Conservation (phyloP, 2,113 vertebrate genomes). For the Ptyas mucosa region DNA sequence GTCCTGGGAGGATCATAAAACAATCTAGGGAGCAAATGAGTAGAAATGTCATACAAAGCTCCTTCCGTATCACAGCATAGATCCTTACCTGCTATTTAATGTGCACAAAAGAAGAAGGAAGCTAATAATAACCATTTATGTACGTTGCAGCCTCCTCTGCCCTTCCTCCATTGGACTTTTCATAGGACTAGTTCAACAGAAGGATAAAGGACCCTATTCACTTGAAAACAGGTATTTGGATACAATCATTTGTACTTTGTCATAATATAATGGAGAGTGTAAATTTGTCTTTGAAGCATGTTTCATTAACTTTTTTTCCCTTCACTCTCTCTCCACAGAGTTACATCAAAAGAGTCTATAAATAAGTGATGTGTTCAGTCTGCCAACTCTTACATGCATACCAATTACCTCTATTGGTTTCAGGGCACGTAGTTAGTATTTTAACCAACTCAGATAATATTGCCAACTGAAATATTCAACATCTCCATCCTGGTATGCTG, state of each 20-base stretch:
- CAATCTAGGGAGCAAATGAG: conserved; percentile 54
- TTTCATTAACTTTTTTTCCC: conserved; percentile 72
- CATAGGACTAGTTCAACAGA: conserved; percentile 54
- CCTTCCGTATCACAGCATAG: neutral
- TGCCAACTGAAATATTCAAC: conserved; percentile 81
- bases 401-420: conserved; percentile 81
- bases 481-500: conserved; percentile 77
- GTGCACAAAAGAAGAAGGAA: conserved; percentile 41
- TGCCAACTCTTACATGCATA: conserved; percentile 78
- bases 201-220: conserved; percentile 59
- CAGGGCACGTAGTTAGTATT: conserved; percentile 79
- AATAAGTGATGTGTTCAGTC: conserved; percentile 80
- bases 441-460: conserved; percentile 81
- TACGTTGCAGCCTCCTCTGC: conserved; percentile 24
- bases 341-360: conserved; percentile 81
- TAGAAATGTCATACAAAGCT: conserved; percentile 40
- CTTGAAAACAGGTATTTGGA: conserved; percentile 71
- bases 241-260: conserved; percentile 76
- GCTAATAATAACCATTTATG: conserved; percentile 41
- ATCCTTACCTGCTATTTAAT: neutral
- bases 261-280: conserved; percentile 71
- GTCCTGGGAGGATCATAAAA: conserved; percentile 50
- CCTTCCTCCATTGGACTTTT: conserved; percentile 39
- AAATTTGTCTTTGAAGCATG: conserved; percentile 79
- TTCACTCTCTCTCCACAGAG: conserved; percentile 54